Percentiles rank a stretch among this genome's conserved stretches.
These are phyloP conservation scores for Xestoiulus laeticollis DNA, from an alignment of 2,888 invertebrate species.

Conservation along the genomic window DNA sequence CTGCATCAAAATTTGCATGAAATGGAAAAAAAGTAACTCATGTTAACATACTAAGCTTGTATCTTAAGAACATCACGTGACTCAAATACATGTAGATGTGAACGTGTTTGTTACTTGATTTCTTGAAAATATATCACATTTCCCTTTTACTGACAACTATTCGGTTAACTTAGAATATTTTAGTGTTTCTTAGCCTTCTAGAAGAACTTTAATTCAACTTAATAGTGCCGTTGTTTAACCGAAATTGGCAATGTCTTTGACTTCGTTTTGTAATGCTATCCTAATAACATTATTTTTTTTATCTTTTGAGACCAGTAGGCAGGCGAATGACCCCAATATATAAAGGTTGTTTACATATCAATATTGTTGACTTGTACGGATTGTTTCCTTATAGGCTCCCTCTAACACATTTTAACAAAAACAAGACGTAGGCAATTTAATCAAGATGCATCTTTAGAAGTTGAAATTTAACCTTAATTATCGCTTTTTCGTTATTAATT, in stretches of 20 bases:
- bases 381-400: background rate
- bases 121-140: too few species aligned
- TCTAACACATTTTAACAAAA: background rate
- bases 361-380: conserved; percentile 19
- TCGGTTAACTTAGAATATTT: background rate
- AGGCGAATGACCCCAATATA: conserved; percentile 30
- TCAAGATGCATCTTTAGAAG: background rate
- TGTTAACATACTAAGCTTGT: background rate
- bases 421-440: background rate
- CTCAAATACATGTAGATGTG: background rate
- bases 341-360: conserved; percentile 21
- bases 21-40: background rate
- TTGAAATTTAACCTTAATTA: background rate
- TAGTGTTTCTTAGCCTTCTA: background rate
- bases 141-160: too few species aligned
- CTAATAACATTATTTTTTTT: background rate
- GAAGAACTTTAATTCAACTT: background rate
- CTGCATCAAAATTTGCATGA: background rate
- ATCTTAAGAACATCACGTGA: too few species aligned
- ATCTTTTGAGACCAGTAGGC: background rate
- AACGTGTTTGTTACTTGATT: too few species aligned
- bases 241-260: background rate
- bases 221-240: background rate
- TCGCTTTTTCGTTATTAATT: background rate
- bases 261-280: background rate